A percentile compares a stretch with the other conserved stretches of the same genome.
phyloP scores from a whole-genome alignment of 2,797 vertebrate species.

The Chaetophractus vellerosus region DNA sequence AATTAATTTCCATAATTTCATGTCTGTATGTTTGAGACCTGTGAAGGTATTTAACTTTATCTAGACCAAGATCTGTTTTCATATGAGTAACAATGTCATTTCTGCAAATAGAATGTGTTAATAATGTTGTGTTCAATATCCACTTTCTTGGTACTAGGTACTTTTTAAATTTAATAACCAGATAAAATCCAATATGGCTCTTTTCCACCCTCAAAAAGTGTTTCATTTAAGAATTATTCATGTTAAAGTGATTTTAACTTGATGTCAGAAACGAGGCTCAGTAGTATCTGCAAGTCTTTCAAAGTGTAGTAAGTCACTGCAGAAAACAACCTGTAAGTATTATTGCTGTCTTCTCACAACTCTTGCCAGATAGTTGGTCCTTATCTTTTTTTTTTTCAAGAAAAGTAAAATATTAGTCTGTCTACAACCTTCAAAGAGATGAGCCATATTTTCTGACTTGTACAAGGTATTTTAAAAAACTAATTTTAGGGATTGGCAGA shows the following conservation, averaged over 20 bases:
- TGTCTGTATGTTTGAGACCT: slow-evolving; percentile 60
- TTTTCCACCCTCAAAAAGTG: slow-evolving; percentile 65
- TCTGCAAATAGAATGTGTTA: slow-evolving; percentile 78
- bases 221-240: slow-evolving; percentile 84
- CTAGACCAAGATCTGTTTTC: slow-evolving; percentile 75
- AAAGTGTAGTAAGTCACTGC: slow-evolving; percentile 60
- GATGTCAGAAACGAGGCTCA: slow-evolving; percentile 63
- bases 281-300: slow-evolving; percentile 54
- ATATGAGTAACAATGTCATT: slow-evolving; percentile 77
- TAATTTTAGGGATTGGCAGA: slow-evolving; percentile 84
- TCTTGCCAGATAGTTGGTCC: slow-evolving; percentile 68
- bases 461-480: slow-evolving; percentile 81
- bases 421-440: slow-evolving; percentile 81
- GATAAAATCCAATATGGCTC: slow-evolving; percentile 81
- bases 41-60: slow-evolving; percentile 81
- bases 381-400: slow-evolving; percentile 79
- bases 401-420: slow-evolving; percentile 86
- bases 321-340: slow-evolving; percentile 78
- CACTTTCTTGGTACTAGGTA: slow-evolving; percentile 70
- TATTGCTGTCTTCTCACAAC: slow-evolving; percentile 56
- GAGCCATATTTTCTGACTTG: slow-evolving; percentile 83
- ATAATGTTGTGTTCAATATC: slow-evolving; percentile 70
- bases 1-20: slow-evolving; percentile 78
- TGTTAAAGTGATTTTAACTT: slow-evolving; percentile 68
- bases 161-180: slow-evolving; percentile 82